Percentiles rank a stretch among this genome's conserved stretches.
These are phyloP conservation scores for Hydrolagus affinis DNA, from an alignment of 2,113 vertebrate species.

Conservation along the genomic window DNA sequence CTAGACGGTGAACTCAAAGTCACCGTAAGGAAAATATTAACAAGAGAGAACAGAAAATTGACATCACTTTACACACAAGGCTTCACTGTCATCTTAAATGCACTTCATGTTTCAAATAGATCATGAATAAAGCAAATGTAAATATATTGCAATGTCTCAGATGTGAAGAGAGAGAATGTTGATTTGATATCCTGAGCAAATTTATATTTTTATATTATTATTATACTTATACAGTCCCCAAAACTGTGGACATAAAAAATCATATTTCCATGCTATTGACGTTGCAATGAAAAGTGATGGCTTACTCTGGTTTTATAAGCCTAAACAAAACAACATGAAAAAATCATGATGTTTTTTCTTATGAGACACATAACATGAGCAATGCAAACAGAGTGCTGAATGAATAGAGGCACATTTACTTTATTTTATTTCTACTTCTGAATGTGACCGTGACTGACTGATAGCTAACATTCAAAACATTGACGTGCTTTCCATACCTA, in stretches of 20 bases:
- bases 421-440: neutral
- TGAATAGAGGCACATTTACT: too few relatives aligned
- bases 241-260: conserved; percentile 22
- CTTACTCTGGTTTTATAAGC: neutral
- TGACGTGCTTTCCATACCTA: too few relatives aligned
- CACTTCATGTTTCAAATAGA: neutral
- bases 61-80: neutral
- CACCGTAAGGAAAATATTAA: too few relatives aligned
- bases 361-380: neutral
- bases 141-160: conserved; percentile 4
- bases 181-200: neutral
- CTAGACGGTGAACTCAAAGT: too few relatives aligned
- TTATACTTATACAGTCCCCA: neutral
- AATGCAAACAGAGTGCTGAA: neutral
- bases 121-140: neutral
- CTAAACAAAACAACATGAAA: conserved; percentile 2
- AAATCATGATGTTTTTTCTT: neutral
- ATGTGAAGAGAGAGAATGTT: neutral
- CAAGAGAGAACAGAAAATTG: too few relatives aligned
- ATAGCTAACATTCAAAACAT: too few relatives aligned
- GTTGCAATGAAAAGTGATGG: neutral
- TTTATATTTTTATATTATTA: neutral
- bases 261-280: neutral
- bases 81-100: neutral
- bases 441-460: neutral